phyloP scores from a whole-genome alignment of 2,797 vertebrate genomes.

The Benthosema pterotum region DNA sequence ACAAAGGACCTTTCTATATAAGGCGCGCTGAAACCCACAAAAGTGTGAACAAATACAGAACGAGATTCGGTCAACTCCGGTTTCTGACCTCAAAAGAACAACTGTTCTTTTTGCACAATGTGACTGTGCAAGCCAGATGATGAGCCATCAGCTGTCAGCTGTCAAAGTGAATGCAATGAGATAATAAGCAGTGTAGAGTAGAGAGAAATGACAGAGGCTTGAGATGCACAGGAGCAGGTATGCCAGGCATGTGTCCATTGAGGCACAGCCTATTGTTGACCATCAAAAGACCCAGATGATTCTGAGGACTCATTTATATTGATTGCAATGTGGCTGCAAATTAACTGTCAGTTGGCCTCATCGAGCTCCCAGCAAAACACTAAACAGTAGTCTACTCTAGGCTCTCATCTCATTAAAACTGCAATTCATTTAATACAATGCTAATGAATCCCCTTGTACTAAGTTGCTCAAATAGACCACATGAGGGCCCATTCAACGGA shows the following conservation, averaged over 20 bases:
- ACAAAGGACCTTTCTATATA: slow-evolving; percentile 65
- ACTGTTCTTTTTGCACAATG: slow-evolving; percentile 6
- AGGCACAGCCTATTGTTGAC: slow-evolving; percentile 18
- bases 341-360: slow-evolving; percentile 7
- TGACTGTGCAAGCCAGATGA: slow-evolving; percentile 7
- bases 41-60: slow-evolving; percentile 51
- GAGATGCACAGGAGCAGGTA: slow-evolving; percentile 9
- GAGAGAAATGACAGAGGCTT: slow-evolving; percentile 13
- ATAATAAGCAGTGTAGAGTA: slow-evolving; percentile 8
- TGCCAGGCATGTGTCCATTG: slow-evolving; percentile 15
- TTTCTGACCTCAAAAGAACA: slow-evolving; percentile 31
- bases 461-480: slow-evolving; percentile 44
- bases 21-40: slow-evolving; percentile 49
- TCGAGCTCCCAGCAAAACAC: slow-evolving; percentile 18
- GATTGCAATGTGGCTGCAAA: neutral
- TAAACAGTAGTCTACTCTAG: slow-evolving; percentile 25
- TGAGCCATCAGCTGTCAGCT: slow-evolving; percentile 17
- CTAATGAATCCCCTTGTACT: slow-evolving; percentile 33
- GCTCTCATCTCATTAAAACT: slow-evolving; percentile 19
- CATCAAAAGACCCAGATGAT: slow-evolving; percentile 6
- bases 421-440: slow-evolving; percentile 24
- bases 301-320: too few species aligned
- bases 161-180: slow-evolving; percentile 22
- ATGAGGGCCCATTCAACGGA: slow-evolving; percentile 24
- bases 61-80: slow-evolving; percentile 33